phyloP scores from a whole-genome alignment of 2,797 vertebrate genomes.

The Argentina silus region DNA sequence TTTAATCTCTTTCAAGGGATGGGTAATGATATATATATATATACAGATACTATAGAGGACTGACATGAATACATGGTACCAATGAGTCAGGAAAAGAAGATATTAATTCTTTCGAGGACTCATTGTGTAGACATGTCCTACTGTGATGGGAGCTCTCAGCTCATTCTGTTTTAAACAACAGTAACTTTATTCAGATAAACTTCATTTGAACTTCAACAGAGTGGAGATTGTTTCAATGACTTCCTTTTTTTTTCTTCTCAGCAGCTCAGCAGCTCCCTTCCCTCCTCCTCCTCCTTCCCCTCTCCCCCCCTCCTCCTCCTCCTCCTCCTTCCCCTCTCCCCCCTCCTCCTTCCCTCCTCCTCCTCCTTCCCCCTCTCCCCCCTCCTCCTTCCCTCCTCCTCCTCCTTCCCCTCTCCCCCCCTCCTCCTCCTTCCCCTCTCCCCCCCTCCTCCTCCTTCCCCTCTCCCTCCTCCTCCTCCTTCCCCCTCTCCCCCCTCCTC shows the following conservation, averaged over 20 bases:
- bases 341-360: not conserved
- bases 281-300: not conserved
- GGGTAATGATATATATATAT: too few species aligned
- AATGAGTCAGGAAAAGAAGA: too few species aligned
- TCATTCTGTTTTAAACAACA: too few species aligned
- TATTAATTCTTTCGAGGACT: too few species aligned
- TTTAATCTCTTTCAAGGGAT: too few species aligned
- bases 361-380: not conserved
- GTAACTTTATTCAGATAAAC: not conserved
- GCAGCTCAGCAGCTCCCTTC: not conserved
- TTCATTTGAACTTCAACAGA: not conserved
- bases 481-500: not conserved
- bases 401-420: not conserved
- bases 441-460: not conserved
- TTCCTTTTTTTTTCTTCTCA: not conserved
- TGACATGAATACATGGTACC: too few species aligned
- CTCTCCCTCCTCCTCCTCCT: not conserved
- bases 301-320: not conserved
- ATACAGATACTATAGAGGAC: too few species aligned
- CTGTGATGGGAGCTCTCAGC: too few species aligned
- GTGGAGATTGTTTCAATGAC: not conserved
- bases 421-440: not conserved
- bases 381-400: not conserved
- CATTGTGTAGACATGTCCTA: too few species aligned
- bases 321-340: not conserved